A percentile compares a stretch with the other conserved stretches of the same genome.
phyloP scores from a whole-genome alignment of 2,888 invertebrate species.

The Pristionchus arcanus region DNA sequence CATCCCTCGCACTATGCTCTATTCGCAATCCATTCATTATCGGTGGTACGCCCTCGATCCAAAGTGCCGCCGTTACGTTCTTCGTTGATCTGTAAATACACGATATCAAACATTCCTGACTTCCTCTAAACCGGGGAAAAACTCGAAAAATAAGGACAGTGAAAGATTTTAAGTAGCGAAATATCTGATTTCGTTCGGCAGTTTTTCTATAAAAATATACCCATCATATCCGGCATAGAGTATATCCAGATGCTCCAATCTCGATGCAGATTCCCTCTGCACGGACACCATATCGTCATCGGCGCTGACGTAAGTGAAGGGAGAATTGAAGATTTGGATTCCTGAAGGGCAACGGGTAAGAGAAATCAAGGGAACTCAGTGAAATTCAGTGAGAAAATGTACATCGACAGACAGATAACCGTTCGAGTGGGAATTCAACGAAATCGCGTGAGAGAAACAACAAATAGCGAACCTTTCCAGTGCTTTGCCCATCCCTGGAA shows the following conservation, averaged over 20 bases:
- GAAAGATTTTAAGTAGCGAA: too few species aligned
- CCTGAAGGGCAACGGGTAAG: slow-evolving; percentile 57
- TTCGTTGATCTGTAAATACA: slow-evolving; percentile 84
- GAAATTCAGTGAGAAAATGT: background rate
- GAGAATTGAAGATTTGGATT: slow-evolving; percentile 75
- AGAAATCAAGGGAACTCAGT: background rate
- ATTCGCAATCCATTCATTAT: slow-evolving; percentile 90
- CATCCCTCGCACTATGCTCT: slow-evolving; percentile 92
- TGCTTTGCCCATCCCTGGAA: slow-evolving; percentile 78
- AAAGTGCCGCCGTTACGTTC: slow-evolving; percentile 86
- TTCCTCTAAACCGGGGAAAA: background rate
- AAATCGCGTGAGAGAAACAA: too few species aligned
- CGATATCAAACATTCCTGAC: background rate
- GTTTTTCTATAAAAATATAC: too few species aligned
- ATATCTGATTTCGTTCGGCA: too few species aligned
- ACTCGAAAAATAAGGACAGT: too few species aligned
- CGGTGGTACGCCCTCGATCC: slow-evolving; percentile 93
- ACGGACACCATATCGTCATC: slow-evolving; percentile 77
- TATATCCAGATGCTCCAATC: slow-evolving; percentile 87
- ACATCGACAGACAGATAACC: background rate
- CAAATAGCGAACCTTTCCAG: slow-evolving; percentile 71
- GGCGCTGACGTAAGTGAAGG: slow-evolving; percentile 72
- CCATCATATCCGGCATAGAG: slow-evolving; percentile 86
- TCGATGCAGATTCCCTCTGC: slow-evolving; percentile 86
- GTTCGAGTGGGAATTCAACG: too few species aligned